Evolutionary conservation across 2,113 vertebrate species (phyloP).

Genomic region (Nothoprocta pentlandii): DNA sequence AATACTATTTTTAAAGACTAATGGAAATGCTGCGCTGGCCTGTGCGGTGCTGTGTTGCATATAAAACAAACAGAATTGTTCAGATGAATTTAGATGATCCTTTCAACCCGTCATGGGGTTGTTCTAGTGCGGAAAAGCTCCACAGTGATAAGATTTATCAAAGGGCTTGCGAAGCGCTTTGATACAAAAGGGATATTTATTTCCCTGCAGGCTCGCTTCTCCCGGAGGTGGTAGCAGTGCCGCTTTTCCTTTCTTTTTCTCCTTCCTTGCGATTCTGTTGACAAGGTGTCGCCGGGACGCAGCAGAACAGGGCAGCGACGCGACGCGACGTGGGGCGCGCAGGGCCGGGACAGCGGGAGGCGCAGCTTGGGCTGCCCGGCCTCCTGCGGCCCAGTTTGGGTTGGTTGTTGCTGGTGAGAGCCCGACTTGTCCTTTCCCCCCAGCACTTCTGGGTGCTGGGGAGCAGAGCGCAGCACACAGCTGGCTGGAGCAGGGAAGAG

Average conservation of each 20-base stretch:
- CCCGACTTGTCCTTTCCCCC: accelerated
- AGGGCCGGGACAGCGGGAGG: too few species aligned
- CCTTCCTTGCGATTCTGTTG: background rate
- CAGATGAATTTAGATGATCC: background rate
- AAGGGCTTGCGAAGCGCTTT: constrained; percentile 15
- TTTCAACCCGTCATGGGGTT: background rate
- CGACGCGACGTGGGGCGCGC: too few species aligned
- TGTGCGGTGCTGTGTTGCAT: background rate
- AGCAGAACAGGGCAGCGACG: background rate
- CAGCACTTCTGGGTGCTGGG: background rate
- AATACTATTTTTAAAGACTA: constrained; percentile 55
- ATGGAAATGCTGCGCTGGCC: background rate
- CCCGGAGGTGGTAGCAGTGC: background rate
- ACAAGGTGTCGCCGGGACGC: background rate
- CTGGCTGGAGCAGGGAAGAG: too few species aligned
- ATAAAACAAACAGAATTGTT: background rate
- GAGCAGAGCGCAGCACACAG: too few species aligned
- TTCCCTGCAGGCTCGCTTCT: constrained; percentile 23
- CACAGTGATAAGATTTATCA: constrained; percentile 37
- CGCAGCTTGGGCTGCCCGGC: too few species aligned
- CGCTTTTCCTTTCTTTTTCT: background rate
- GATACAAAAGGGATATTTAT: constrained; percentile 48
- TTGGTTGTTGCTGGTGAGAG: background rate
- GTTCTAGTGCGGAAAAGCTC: background rate
- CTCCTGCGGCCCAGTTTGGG: background rate